Percentiles rank a stretch among this genome's conserved stretches.
Conservation (phyloP, 2,888 invertebrate species). For the Netelia virgata region DNA sequence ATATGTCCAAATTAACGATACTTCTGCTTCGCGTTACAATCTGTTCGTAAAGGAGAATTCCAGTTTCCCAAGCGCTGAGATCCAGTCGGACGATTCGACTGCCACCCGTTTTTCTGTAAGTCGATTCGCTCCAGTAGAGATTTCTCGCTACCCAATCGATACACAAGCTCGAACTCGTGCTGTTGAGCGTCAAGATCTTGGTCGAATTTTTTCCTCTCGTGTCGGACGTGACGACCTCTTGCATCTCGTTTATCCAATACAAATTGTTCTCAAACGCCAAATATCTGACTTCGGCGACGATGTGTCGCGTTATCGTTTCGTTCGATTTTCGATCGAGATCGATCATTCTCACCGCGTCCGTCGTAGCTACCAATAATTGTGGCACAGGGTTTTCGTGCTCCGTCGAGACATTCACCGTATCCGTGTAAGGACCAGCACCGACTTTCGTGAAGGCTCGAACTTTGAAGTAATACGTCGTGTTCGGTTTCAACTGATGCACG, state of each 20-base stretch:
- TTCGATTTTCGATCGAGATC: constrained; percentile 91
- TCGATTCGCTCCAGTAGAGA: constrained; percentile 92
- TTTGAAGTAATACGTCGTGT: constrained; percentile 89
- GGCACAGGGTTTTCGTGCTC: constrained; percentile 92
- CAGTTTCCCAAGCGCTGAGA: constrained; percentile 86
- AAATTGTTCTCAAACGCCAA: constrained; percentile 90
- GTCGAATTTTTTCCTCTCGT: constrained; percentile 86
- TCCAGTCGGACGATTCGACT: constrained; percentile 89
- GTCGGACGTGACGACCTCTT: constrained; percentile 89
- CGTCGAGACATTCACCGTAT: constrained; percentile 88
- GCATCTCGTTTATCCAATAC: constrained; percentile 93
- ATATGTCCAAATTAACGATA: constrained; percentile 90
- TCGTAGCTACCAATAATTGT: constrained; percentile 90
- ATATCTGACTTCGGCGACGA: constrained; percentile 90
- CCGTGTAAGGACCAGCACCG: constrained; percentile 91
- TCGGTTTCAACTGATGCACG: constrained; percentile 86
- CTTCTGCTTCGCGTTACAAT: constrained; percentile 87
- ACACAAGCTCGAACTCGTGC: constrained; percentile 89
- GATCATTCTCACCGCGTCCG: constrained; percentile 90
- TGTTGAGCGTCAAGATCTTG: constrained; percentile 87
- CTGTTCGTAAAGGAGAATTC: constrained; percentile 85
- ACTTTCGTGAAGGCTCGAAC: constrained; percentile 93
- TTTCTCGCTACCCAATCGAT: constrained; percentile 95
- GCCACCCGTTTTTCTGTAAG: constrained; percentile 83
- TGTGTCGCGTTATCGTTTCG: constrained; percentile 88